Evolutionary conservation across 2,888 invertebrate genomes (phyloP).

Genomic region (Eristalinus sepulchralis): DNA sequence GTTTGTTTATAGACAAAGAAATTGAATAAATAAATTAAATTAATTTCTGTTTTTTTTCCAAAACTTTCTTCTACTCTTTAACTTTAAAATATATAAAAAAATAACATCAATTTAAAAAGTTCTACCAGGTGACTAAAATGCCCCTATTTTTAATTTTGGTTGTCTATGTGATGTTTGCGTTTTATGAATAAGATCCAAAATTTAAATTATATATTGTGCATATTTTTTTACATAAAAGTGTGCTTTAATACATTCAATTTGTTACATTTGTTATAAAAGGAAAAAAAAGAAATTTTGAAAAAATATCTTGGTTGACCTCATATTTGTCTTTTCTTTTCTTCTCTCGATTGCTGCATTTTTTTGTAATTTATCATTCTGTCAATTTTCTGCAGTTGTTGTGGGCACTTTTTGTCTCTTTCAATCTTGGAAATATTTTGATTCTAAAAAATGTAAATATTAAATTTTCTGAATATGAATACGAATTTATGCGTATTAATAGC

Average conservation of each 20-base stretch:
- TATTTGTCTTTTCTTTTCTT: not conserved
- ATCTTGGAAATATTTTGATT: not conserved
- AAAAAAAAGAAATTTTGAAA: not conserved
- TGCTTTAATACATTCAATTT: not conserved
- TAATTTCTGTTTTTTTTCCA: conserved; percentile 22
- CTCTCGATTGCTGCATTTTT: not conserved
- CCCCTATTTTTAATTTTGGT: conserved; percentile 70
- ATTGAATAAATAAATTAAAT: conserved; percentile 25
- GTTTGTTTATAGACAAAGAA: conserved; percentile 2
- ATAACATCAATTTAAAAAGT: conserved; percentile 72
- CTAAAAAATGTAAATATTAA: too few species aligned
- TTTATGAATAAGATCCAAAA: not conserved
- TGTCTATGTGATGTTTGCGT: conserved; percentile 46
- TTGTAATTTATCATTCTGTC: too few species aligned
- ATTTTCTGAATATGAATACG: too few species aligned
- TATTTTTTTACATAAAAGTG: not conserved
- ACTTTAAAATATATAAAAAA: conserved; percentile 11
- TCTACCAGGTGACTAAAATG: conserved; percentile 78
- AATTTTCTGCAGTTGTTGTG: not conserved
- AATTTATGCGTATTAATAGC: too few species aligned
- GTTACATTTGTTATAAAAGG: not conserved
- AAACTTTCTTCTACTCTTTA: conserved; percentile 53
- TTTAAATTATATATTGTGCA: not conserved
- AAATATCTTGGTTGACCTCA: not conserved
- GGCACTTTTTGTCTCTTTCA: conserved; percentile 10